These are phyloP conservation scores for Leptinotarsa juncta DNA, from an alignment of 2,888 invertebrate species.

Conservation along the genomic window DNA sequence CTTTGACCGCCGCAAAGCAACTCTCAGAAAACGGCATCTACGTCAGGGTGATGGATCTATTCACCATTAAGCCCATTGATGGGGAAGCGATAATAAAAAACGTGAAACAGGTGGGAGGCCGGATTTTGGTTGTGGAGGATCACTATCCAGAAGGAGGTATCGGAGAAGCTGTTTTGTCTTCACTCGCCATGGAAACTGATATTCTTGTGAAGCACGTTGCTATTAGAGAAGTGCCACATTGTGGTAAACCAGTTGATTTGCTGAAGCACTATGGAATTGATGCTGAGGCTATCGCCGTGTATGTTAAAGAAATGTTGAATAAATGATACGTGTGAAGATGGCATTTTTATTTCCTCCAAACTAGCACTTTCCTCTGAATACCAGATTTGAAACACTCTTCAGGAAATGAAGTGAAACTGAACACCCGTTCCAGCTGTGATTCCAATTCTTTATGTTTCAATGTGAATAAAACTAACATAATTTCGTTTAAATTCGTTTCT, in stretches of 20 bases:
- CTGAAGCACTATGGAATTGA: conserved; percentile 88
- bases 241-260: conserved; percentile 86
- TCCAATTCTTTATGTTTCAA: no score
- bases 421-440: no score
- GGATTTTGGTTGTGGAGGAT: conserved; percentile 92
- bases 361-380: not conserved
- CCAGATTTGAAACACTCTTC: not conserved
- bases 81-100: conserved; percentile 75
- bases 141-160: conserved; percentile 95
- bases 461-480: no score
- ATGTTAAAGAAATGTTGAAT: conserved; percentile 68
- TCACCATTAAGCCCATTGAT: conserved; percentile 95
- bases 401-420: no score
- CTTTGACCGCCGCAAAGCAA: conserved; percentile 81
- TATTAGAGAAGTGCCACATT: conserved; percentile 86
- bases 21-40: conserved; percentile 76
- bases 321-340: conserved; percentile 33
- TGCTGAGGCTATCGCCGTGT: conserved; percentile 71
- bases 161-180: conserved; percentile 91
- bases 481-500: no score
- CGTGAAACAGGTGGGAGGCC: conserved; percentile 80
- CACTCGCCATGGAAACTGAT: conserved; percentile 76
- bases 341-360: not conserved
- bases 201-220: conserved; percentile 80
- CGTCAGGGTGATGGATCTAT: conserved; percentile 89